Percentiles rank a stretch among this genome's conserved stretches.
phyloP scores from a whole-genome alignment of 2,888 invertebrate species.

The Willowsia nigromaculata region DNA sequence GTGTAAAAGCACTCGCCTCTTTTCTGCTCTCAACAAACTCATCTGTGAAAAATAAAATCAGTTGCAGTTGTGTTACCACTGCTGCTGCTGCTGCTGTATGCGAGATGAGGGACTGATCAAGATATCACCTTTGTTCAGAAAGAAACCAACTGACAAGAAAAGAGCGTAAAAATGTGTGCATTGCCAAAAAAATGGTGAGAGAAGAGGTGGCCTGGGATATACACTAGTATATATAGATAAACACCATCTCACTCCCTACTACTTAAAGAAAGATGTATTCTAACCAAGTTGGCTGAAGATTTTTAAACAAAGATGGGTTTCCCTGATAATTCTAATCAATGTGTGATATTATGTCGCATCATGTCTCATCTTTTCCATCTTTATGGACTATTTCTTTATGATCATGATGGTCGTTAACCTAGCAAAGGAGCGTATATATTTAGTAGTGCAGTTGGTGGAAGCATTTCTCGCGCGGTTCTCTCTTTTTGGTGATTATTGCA shows the following conservation, averaged over 20 bases:
- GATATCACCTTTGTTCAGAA: conserved; percentile 44
- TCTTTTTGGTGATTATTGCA: conserved; percentile 1
- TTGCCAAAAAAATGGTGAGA: conserved; percentile 41
- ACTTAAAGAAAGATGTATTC: conserved; percentile 1
- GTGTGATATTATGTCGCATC: conserved; percentile 59
- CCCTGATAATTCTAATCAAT: conserved; percentile 50
- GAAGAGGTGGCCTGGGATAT: conserved; percentile 31
- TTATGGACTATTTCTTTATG: conserved; percentile 54
- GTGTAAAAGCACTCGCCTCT: neutral
- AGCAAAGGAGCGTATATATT: neutral
- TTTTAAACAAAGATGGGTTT: conserved; percentile 29
- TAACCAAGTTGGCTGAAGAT: neutral
- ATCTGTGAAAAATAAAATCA: neutral
- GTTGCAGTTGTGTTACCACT: neutral
- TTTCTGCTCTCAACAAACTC: conserved; percentile 23
- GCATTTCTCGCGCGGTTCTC: neutral
- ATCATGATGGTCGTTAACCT: conserved; percentile 54
- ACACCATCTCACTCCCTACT: neutral
- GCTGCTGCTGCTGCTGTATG: neutral
- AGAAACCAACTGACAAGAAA: conserved; percentile 34
- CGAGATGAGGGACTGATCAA: conserved; percentile 39
- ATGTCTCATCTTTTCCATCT: conserved; percentile 60
- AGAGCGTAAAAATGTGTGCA: conserved; percentile 52
- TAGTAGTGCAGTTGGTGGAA: neutral
- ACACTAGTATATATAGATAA: neutral